Evolutionary conservation across 92 coral and sea anemone genomes (phyloP).

Genomic region (Porites lobata): DNA sequence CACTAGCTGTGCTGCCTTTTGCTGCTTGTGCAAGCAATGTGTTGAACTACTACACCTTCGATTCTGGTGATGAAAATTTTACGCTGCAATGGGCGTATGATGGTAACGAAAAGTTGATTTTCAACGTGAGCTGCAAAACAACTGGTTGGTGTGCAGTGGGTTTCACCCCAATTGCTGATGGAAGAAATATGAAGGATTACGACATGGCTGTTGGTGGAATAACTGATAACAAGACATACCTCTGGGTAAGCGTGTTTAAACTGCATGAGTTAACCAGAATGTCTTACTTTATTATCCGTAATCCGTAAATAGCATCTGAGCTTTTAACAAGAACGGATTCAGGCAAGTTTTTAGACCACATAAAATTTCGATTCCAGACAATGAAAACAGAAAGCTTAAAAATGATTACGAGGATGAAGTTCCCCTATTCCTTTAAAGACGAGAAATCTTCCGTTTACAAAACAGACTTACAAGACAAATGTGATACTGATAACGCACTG

Average conservation of each 20-base stretch:
- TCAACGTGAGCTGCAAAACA: conserved; percentile 15
- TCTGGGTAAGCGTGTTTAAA: not conserved
- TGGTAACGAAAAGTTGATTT: not conserved
- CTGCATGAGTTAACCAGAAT: not conserved
- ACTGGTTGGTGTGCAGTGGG: conserved; percentile 34
- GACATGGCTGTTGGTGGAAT: conserved; percentile 21
- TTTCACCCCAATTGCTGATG: conserved; percentile 1
- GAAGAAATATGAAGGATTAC: not conserved
- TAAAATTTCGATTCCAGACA: no score
- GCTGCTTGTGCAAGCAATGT: not conserved
- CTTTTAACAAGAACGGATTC: no score
- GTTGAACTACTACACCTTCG: not conserved
- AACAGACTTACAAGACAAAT: no score
- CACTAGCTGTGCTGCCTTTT: not conserved
- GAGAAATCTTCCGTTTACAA: no score
- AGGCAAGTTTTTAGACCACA: no score
- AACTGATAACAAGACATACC: not conserved
- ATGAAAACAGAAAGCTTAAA: no score
- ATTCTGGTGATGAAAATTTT: not conserved
- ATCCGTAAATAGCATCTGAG: no score
- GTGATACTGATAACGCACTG: no score
- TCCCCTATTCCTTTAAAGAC: no score
- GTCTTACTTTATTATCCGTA: not conserved
- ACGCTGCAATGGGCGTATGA: conserved; percentile 28
- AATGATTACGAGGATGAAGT: no score